Conservation (phyloP, 2,888 invertebrate genomes). For the Ennomos fuscantarius region DNA sequence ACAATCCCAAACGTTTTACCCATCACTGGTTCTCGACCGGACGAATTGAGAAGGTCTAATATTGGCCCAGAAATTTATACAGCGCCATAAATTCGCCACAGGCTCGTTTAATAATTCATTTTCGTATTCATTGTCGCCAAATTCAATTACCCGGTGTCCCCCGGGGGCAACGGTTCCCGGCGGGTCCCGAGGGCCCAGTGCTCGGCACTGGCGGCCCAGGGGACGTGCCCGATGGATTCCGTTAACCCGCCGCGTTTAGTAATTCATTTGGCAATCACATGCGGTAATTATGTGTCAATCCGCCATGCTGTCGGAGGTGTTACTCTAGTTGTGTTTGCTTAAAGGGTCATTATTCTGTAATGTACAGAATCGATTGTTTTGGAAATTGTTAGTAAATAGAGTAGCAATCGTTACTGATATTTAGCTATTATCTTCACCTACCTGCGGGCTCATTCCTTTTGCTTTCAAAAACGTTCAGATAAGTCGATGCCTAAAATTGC, state of each 20-base stretch:
- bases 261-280: constrained; percentile 80
- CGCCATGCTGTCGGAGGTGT: constrained; percentile 48
- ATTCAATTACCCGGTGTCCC: constrained; percentile 71
- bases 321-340: constrained; percentile 7
- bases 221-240: constrained; percentile 28
- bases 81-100: constrained; percentile 32
- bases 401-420: too few species aligned
- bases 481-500: too few species aligned
- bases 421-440: too few species aligned
- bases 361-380: background rate
- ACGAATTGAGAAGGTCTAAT: background rate
- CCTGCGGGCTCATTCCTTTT: too few species aligned
- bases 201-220: constrained; percentile 25
- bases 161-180: too few species aligned
- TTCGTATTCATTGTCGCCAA: constrained; percentile 81
- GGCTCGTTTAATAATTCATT: constrained; percentile 78
- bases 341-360: too few species aligned
- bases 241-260: constrained; percentile 62
- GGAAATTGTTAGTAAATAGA: background rate
- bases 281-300: constrained; percentile 78
- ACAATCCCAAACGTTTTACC: background rate
- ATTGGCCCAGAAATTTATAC: constrained; percentile 40
- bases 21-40: constrained; percentile 8
- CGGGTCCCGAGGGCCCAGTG: constrained; percentile 46
- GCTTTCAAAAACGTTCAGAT: too few species aligned